Evolutionary conservation across 1,140 invertebrate species (phyloP).

Genomic region (Atta colombica): DNA sequence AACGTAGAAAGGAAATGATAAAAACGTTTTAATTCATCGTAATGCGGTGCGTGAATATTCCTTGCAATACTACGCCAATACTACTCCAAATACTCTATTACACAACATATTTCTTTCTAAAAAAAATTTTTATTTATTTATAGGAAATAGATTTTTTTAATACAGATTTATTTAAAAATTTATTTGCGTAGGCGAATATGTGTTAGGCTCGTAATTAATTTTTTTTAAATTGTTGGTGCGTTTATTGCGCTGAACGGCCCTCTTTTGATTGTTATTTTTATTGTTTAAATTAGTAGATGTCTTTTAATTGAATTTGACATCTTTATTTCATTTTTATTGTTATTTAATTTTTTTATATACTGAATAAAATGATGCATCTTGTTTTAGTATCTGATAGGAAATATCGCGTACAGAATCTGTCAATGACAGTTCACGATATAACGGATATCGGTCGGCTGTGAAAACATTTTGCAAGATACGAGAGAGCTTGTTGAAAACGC

Average conservation of each 20-base stretch:
- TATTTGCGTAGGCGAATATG: background rate
- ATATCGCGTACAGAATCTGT: background rate
- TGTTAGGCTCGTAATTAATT: background rate
- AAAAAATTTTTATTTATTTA: background rate
- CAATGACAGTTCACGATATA: background rate
- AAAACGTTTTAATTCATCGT: constrained; percentile 31
- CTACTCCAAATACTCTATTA: background rate
- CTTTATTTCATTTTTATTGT: no score
- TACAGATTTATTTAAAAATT: background rate
- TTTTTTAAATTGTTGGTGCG: no score
- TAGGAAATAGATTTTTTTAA: background rate
- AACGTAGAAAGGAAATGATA: background rate
- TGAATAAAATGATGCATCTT: background rate
- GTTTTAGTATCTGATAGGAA: constrained; percentile 6
- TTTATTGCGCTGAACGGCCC: no score
- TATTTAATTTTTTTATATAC: background rate
- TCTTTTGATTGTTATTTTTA: no score
- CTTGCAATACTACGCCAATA: background rate
- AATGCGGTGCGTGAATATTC: background rate
- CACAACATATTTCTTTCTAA: background rate
- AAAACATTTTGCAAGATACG: constrained; percentile 13
- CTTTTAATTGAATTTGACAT: no score
- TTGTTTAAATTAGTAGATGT: no score
- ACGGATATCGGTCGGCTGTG: background rate
- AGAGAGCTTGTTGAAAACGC: background rate